phyloP scores from a whole-genome alignment of 2,888 invertebrate genomes.

The Drosophila ezoana region DNA sequence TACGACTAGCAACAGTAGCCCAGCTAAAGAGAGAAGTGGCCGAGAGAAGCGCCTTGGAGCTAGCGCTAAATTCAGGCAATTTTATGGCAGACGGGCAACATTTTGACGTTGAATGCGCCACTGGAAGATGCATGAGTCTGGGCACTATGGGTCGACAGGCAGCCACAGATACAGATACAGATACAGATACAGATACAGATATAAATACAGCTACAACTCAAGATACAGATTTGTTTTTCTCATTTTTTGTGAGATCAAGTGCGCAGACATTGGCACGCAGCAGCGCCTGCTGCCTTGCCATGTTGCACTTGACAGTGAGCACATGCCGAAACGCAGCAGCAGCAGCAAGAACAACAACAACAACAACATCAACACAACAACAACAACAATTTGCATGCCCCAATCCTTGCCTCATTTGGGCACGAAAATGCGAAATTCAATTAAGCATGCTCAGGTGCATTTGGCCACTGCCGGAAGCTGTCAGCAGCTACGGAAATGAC shows the following conservation, averaged over 20 bases:
- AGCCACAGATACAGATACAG: conserved; percentile 17
- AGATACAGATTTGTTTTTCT: conserved; percentile 23
- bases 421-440: conserved; percentile 64
- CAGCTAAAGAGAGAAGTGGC: conserved; percentile 14
- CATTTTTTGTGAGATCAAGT: conserved; percentile 61
- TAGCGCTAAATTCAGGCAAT: conserved; percentile 81
- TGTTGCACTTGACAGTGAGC: conserved; percentile 64
- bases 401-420: conserved; percentile 36
- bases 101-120: conserved; percentile 75
- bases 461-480: conserved; percentile 45
- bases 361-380: background rate
- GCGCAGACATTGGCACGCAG: conserved; percentile 64
- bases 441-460: conserved; percentile 69
- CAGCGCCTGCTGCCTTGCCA: conserved; percentile 18
- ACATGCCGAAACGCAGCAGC: conserved; percentile 36
- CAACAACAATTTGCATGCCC: conserved; percentile 33
- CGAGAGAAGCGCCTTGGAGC: conserved; percentile 43
- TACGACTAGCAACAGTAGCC: conserved; percentile 40
- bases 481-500: conserved; percentile 52
- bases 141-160: conserved; percentile 40
- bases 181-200: background rate
- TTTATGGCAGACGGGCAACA: conserved; percentile 68
- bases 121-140: conserved; percentile 74
- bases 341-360: background rate
- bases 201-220: background rate